Evolutionary conservation across 2,113 vertebrate genomes (phyloP).

Genomic region (Scatophagus argus): DNA sequence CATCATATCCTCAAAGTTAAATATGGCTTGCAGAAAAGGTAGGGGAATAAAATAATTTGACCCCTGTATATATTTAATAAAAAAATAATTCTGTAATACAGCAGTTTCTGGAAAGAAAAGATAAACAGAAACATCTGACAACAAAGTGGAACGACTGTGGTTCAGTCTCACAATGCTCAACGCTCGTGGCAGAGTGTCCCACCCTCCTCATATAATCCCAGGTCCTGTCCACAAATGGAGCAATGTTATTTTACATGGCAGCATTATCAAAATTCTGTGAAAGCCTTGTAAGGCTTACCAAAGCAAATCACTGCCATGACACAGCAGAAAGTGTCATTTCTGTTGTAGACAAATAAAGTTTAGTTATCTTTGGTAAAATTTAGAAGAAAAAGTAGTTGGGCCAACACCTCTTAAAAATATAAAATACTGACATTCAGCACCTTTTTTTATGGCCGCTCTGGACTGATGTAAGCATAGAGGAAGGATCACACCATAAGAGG

Average conservation of each 20-base stretch:
- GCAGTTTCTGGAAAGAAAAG: slow-evolving; percentile 2
- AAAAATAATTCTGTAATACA: slow-evolving; percentile 4
- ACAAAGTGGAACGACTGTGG: slow-evolving; percentile 9
- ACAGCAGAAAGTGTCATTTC: slow-evolving; percentile 5
- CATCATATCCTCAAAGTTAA: slow-evolving; percentile 29
- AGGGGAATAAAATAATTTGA: not conserved
- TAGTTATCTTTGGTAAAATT: not conserved
- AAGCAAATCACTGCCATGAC: slow-evolving; percentile 22
- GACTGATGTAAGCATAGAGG: slow-evolving; percentile 27
- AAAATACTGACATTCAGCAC: slow-evolving; percentile 36
- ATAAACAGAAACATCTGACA: not conserved
- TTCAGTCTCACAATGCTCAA: slow-evolving; percentile 20
- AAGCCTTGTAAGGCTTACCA: slow-evolving; percentile 34
- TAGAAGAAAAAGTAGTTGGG: not conserved
- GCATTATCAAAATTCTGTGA: slow-evolving; percentile 26
- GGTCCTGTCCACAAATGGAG: slow-evolving; percentile 35
- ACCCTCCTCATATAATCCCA: slow-evolving; percentile 46
- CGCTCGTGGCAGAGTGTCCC: not conserved
- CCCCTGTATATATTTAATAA: slow-evolving; percentile 6
- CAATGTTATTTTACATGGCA: slow-evolving; percentile 35
- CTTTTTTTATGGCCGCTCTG: slow-evolving; percentile 21
- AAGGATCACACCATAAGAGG: slow-evolving; percentile 46
- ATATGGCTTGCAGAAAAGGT: slow-evolving; percentile 20
- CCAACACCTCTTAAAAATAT: not conserved
- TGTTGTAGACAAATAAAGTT: not conserved